Percentiles rank a stretch among this genome's conserved stretches.
Conservation (phyloP, 2,888 invertebrate genomes). For the Rhagophthalmus giganteus region DNA sequence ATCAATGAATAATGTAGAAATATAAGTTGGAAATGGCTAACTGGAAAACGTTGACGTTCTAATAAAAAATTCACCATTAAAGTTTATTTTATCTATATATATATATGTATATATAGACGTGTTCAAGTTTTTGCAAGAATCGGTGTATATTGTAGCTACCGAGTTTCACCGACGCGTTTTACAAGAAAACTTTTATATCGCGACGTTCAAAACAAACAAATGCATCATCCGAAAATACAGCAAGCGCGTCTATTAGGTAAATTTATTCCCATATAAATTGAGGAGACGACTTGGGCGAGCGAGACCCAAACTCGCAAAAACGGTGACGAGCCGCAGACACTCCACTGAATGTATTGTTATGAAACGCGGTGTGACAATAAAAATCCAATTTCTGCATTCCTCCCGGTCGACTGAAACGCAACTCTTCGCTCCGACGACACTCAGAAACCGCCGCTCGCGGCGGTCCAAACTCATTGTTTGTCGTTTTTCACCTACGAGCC, state of each 20-base stretch:
- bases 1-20: no score
- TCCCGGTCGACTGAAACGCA: constrained; percentile 38
- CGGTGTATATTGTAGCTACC: no score
- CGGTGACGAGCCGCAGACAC: constrained; percentile 38
- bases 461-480: constrained; percentile 38
- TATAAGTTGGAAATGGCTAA: no score
- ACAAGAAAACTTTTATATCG: constrained; percentile 4
- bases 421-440: constrained; percentile 33
- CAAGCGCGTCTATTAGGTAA: constrained; percentile 34
- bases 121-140: no score
- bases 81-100: no score
- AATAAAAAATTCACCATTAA: no score
- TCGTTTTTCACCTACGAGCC: constrained; percentile 42
- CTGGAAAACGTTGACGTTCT: no score
- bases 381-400: constrained; percentile 54
- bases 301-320: constrained; percentile 35
- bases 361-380: constrained; percentile 51
- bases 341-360: constrained; percentile 45
- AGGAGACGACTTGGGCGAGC: constrained; percentile 31
- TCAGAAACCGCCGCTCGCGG: constrained; percentile 37
- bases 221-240: constrained; percentile 29
- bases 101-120: no score
- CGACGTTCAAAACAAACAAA: constrained; percentile 30
- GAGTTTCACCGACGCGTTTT: no score
- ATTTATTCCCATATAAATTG: constrained; percentile 40